These are phyloP conservation scores for Oreochromis spilurus DNA, from an alignment of 2,113 vertebrate species.

Conservation along the genomic window DNA sequence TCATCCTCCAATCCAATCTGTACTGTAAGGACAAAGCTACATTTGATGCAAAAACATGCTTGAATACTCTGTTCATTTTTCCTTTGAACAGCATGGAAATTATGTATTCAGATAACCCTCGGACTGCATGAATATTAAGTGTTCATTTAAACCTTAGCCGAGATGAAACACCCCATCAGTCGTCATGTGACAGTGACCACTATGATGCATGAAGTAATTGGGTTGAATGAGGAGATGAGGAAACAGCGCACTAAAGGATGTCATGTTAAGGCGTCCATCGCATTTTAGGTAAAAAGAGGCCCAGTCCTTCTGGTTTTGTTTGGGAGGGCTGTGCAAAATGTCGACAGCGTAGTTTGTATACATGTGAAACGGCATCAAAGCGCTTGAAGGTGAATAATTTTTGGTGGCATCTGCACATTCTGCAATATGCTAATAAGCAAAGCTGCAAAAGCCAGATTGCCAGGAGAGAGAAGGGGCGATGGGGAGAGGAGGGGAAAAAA, in stretches of 20 bases:
- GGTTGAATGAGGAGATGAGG: conserved; percentile 32
- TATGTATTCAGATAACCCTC: conserved; percentile 25
- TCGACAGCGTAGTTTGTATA: conserved; percentile 57
- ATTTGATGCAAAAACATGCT: conserved; percentile 31
- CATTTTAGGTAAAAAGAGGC: neutral
- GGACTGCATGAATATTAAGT: conserved; percentile 52
- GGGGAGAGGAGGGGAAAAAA: conserved; percentile 11
- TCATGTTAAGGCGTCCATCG: neutral
- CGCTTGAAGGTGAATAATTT: conserved; percentile 72
- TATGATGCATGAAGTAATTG: conserved; percentile 46
- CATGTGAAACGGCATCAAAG: conserved; percentile 56
- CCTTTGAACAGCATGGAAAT: conserved; percentile 29
- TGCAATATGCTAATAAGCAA: conserved; percentile 76
- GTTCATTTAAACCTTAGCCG: conserved; percentile 31
- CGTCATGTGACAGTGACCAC: conserved; percentile 21
- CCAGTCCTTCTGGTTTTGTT: conserved; percentile 35
- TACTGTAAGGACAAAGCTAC: neutral
- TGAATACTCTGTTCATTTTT: conserved; percentile 37
- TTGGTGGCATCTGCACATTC: conserved; percentile 76
- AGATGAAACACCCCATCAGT: conserved; percentile 36
- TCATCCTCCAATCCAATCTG: neutral
- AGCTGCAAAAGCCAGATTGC: conserved; percentile 70
- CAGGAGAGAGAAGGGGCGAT: conserved; percentile 60
- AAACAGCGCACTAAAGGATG: neutral
- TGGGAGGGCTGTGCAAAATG: conserved; percentile 51